Conservation (phyloP, 2,113 vertebrate genomes). For the Syrmaticus mikado region DNA sequence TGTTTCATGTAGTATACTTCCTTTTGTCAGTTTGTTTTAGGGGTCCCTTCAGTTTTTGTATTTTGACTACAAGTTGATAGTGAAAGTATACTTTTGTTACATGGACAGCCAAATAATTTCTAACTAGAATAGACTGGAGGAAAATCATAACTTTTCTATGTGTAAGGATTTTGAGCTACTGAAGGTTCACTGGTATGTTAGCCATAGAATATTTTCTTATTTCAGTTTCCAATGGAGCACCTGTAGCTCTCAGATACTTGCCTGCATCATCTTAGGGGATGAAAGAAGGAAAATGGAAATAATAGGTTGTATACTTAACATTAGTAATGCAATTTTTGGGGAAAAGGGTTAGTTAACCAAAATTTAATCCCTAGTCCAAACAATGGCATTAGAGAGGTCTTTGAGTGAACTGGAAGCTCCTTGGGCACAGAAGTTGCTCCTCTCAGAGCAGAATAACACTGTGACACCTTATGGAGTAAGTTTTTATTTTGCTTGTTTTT, state of each 20-base stretch:
- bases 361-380: not conserved
- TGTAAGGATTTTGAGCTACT: not conserved
- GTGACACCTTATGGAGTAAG: not conserved
- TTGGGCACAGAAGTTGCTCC: not conserved
- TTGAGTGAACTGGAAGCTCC: not conserved
- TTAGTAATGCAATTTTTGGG: not conserved
- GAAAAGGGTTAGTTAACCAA: not conserved
- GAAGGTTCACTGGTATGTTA: not conserved
- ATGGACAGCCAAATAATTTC: not conserved
- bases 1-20: not conserved
- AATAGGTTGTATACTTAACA: not conserved
- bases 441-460: not conserved
- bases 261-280: not conserved
- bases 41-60: not conserved
- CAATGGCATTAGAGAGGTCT: not conserved
- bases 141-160: not conserved
- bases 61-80: not conserved
- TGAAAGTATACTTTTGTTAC: not conserved
- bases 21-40: not conserved
- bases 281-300: not conserved
- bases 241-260: not conserved
- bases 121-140: not conserved
- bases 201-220: not conserved
- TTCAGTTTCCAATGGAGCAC: not conserved
- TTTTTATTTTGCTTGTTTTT: not conserved